These are phyloP conservation scores for Euplagia quadripunctaria DNA, from an alignment of 2,888 invertebrate species.

Conservation along the genomic window DNA sequence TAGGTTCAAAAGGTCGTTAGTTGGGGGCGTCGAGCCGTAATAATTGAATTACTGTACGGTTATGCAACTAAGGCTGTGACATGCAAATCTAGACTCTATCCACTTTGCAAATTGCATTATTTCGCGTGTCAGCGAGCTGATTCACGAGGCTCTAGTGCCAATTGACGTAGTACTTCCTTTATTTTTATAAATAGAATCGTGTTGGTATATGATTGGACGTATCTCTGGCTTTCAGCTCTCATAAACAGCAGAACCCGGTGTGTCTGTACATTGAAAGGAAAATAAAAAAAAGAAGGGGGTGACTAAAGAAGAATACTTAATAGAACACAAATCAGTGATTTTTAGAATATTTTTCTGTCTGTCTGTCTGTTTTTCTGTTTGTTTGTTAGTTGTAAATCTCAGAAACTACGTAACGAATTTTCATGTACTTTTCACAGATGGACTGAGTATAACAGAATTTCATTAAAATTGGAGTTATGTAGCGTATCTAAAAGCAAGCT, in stretches of 20 bases:
- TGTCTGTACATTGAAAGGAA: too few species aligned
- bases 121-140: conserved; percentile 34
- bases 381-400: neutral
- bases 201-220: neutral
- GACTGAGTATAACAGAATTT: neutral
- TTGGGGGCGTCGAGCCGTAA: conserved; percentile 76
- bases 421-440: neutral
- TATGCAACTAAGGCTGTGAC: conserved; percentile 55
- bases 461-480: neutral
- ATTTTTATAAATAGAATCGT: conserved; percentile 24
- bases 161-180: conserved; percentile 30
- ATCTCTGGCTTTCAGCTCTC: neutral
- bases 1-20: conserved; percentile 77
- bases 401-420: neutral
- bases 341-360: neutral
- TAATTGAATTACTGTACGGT: conserved; percentile 80
- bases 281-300: too few species aligned
- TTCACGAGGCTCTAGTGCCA: conserved; percentile 35
- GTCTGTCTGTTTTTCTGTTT: neutral
- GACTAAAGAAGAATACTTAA: neutral
- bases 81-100: conserved; percentile 42
- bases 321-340: neutral
- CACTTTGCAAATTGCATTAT: conserved; percentile 46
- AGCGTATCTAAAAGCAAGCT: neutral
- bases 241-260: too few species aligned